Evolutionary conservation across 2,888 invertebrate genomes (phyloP).

Genomic region (Alloplasta piceator): DNA sequence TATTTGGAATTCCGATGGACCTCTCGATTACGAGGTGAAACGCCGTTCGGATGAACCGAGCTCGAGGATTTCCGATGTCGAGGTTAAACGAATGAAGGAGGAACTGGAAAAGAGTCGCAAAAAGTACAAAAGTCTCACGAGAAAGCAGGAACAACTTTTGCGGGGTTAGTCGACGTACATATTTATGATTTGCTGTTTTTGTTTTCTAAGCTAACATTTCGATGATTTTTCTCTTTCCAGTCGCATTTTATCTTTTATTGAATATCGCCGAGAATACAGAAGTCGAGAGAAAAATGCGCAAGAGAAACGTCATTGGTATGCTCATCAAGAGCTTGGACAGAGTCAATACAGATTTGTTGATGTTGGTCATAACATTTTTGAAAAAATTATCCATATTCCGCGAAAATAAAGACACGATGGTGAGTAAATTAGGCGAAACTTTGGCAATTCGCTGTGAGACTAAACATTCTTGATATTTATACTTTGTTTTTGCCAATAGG

Average conservation of each 20-base stretch:
- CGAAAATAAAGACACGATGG: conserved; percentile 97
- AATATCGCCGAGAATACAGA: conserved; percentile 98
- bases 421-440: conserved; percentile 73
- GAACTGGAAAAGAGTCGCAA: conserved; percentile 92
- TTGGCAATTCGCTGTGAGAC: conserved; percentile 22
- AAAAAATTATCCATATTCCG: conserved; percentile 97
- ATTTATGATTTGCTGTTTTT: not conserved
- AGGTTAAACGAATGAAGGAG: conserved; percentile 85
- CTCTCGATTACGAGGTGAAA: conserved; percentile 79
- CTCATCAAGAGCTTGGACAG: conserved; percentile 95
- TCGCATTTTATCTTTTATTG: conserved; percentile 95
- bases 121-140: conserved; percentile 91
- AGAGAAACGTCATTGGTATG: conserved; percentile 95
- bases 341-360: conserved; percentile 94
- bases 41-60: conserved; percentile 75
- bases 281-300: conserved; percentile 98
- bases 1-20: conserved; percentile 79
- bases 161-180: conserved; percentile 84
- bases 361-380: conserved; percentile 95
- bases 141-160: conserved; percentile 96
- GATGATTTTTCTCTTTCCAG: conserved; percentile 82
- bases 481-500: conserved; percentile 79
- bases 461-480: conserved; percentile 30
- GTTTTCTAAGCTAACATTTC: not conserved
- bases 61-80: conserved; percentile 73